Conservation (phyloP, 2,888 invertebrate species). For the Pollenia griseotomentosa region DNA sequence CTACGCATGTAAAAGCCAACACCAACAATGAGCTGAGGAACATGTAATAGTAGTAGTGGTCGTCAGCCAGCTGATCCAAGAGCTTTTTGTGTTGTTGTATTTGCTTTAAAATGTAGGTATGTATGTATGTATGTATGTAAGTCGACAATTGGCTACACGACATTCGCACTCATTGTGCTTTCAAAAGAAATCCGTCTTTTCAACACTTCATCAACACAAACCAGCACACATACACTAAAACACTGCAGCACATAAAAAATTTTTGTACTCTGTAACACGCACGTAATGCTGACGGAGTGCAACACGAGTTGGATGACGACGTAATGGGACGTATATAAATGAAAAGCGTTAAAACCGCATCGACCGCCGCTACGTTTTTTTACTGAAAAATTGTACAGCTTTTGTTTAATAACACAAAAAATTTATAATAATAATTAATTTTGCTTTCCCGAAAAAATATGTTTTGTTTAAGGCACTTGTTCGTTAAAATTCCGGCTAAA, state of each 20-base stretch:
- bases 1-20: constrained; percentile 64
- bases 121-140: constrained; percentile 39
- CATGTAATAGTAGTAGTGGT: constrained; percentile 61
- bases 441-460: not conserved
- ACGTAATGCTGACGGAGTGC: constrained; percentile 21
- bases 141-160: constrained; percentile 73
- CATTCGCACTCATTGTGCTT: constrained; percentile 72
- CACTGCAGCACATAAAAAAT: constrained; percentile 1
- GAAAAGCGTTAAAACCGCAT: constrained; percentile 27
- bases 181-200: constrained; percentile 73
- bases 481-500: constrained; percentile 33
- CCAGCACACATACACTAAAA: constrained; percentile 28
- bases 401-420: constrained; percentile 7
- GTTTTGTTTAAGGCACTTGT: constrained; percentile 56
- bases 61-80: constrained; percentile 72
- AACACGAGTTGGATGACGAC: constrained; percentile 19
- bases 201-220: constrained; percentile 71
- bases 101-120: constrained; percentile 12
- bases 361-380: constrained; percentile 5
- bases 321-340: constrained; percentile 20
- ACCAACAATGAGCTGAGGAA: constrained; percentile 71
- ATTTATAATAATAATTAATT: not conserved
- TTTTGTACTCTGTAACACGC: constrained; percentile 20
- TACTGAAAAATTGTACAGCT: constrained; percentile 7
- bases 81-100: constrained; percentile 59